phyloP scores from a whole-genome alignment of 1,140 invertebrate genomes.

The Lerema accius region DNA sequence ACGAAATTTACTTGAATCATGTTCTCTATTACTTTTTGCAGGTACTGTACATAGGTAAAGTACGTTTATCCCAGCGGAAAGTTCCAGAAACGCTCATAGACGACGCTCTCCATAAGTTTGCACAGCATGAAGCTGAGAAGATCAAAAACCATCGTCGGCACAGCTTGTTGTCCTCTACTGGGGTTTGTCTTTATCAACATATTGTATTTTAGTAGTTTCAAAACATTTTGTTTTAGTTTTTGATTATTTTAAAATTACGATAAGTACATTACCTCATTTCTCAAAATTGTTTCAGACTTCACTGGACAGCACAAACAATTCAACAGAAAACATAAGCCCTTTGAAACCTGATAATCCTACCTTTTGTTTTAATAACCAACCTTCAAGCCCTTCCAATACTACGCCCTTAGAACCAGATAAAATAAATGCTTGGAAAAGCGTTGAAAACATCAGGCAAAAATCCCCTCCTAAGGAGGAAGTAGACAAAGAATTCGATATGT shows the following conservation, averaged over 20 bases:
- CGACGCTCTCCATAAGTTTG: constrained; percentile 93
- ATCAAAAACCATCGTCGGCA: constrained; percentile 81
- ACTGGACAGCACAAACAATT: constrained; percentile 60
- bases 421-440: constrained; percentile 55
- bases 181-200: constrained; percentile 54
- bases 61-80: constrained; percentile 92
- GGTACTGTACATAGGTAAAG: constrained; percentile 95
- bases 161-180: constrained; percentile 72
- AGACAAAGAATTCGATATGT: constrained; percentile 76
- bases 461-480: constrained; percentile 52
- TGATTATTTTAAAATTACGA: no score
- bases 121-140: constrained; percentile 89
- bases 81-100: constrained; percentile 95
- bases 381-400: constrained; percentile 51
- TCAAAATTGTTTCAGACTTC: constrained; percentile 77
- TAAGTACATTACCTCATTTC: no score
- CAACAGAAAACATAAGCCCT: constrained; percentile 59
- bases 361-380: constrained; percentile 40
- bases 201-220: no score
- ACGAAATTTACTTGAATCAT: no score
- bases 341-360: constrained; percentile 20
- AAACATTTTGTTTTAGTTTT: no score
- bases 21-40: no score
- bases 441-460: constrained; percentile 52
- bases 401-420: constrained; percentile 73